phyloP scores from a whole-genome alignment of 1,140 invertebrate species.

The Wasmannia auropunctata region DNA sequence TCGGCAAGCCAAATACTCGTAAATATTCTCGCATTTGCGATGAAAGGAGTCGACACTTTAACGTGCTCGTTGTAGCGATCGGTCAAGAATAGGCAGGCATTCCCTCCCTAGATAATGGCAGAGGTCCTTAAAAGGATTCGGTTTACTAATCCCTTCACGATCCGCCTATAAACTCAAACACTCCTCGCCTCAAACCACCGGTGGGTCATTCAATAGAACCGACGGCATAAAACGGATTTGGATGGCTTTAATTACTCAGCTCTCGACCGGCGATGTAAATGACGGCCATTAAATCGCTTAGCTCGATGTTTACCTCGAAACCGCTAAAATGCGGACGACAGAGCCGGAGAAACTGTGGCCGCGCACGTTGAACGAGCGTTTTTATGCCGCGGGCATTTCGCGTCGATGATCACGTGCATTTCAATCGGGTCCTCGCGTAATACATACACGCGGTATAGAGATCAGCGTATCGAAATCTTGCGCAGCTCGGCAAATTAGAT shows the following conservation, averaged over 20 bases:
- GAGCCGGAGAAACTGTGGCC: constrained; percentile 41
- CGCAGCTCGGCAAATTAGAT: not conserved
- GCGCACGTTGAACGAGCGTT: constrained; percentile 27
- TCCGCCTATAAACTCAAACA: constrained; percentile 71
- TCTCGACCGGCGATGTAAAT: constrained; percentile 78
- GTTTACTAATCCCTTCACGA: constrained; percentile 75
- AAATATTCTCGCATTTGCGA: constrained; percentile 40
- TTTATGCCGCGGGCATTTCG: constrained; percentile 55
- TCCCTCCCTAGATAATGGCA: constrained; percentile 62
- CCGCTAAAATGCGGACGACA: constrained; percentile 67
- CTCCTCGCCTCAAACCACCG: constrained; percentile 67
- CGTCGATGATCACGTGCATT: constrained; percentile 44
- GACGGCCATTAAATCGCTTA: constrained; percentile 75
- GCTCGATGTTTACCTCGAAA: constrained; percentile 74
- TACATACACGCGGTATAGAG: not conserved
- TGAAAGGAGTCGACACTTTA: constrained; percentile 40
- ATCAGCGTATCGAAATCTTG: not conserved
- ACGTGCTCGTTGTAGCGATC: constrained; percentile 19
- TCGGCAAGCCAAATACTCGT: constrained; percentile 11
- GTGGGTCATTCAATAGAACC: constrained; percentile 69
- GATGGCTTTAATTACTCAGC: constrained; percentile 80
- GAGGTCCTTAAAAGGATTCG: constrained; percentile 73
- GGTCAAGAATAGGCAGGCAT: constrained; percentile 22
- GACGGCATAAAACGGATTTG: constrained; percentile 72
- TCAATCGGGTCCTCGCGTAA: constrained; percentile 36